phyloP scores from a whole-genome alignment of 2,797 vertebrate species.

The Meda fulgida region DNA sequence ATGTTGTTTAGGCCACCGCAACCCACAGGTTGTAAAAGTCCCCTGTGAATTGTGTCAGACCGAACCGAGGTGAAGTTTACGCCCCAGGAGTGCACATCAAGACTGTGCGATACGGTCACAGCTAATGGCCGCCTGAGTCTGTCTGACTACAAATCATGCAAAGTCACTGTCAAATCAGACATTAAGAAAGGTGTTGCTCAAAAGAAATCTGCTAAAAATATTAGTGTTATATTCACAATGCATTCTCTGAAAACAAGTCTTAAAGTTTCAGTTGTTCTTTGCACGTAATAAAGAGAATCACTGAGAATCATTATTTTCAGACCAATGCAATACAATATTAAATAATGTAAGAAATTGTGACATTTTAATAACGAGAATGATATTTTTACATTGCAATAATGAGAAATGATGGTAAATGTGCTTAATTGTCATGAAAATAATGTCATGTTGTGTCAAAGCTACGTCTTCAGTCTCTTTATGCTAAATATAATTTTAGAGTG shows the following conservation, averaged over 20 bases:
- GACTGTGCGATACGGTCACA: slow-evolving; percentile 5
- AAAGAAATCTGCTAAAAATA: neutral
- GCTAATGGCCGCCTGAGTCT: neutral
- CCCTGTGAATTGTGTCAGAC: slow-evolving; percentile 31
- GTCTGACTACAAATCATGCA: neutral
- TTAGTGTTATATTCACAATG: neutral
- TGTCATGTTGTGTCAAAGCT: neutral
- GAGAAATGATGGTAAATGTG: neutral
- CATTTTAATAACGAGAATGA: neutral
- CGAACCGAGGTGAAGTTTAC: neutral
- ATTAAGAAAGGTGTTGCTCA: neutral
- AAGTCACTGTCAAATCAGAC: neutral
- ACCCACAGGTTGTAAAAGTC: slow-evolving; percentile 31
- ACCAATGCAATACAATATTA: neutral
- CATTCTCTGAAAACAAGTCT: neutral
- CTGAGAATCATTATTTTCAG: neutral
- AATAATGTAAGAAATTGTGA: neutral
- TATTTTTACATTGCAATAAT: neutral
- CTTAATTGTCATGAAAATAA: neutral
- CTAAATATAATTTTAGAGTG: too few species aligned
- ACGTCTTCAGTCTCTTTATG: neutral
- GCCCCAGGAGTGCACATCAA: neutral
- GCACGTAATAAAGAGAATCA: neutral
- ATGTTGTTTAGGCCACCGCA: slow-evolving; percentile 33
- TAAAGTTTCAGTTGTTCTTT: neutral